These are phyloP conservation scores for Eidolon helvum DNA, from an alignment of 2,113 vertebrate genomes.

Conservation along the genomic window DNA sequence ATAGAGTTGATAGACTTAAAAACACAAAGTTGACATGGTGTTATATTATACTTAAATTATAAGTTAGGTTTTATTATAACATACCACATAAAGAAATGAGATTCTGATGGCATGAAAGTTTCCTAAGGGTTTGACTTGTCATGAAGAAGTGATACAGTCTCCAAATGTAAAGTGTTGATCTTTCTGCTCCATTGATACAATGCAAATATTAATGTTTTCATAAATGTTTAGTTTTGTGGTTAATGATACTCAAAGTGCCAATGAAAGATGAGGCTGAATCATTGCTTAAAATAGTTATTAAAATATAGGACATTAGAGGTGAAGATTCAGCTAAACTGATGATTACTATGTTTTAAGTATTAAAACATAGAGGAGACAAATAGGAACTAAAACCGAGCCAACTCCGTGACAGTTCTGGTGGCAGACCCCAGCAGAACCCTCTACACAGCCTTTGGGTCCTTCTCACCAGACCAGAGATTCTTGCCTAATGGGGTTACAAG, in stretches of 20 bases:
- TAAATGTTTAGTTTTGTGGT: background rate
- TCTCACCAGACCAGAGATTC: background rate
- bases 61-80: background rate
- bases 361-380: background rate
- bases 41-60: background rate
- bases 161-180: background rate
- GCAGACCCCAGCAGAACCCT: background rate
- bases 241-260: background rate
- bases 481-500: background rate
- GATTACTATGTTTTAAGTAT: background rate
- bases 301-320: background rate
- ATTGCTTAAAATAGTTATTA: background rate
- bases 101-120: background rate
- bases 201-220: background rate
- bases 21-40: background rate
- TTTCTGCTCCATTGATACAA: background rate
- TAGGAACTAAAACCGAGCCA: background rate
- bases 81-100: background rate
- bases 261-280: background rate
- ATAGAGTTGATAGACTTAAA: background rate
- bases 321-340: background rate
- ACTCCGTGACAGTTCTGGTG: background rate
- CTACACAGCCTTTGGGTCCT: background rate
- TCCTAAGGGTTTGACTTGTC: background rate
- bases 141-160: background rate